Base-by-base conservation (phyloP, 1,140 invertebrate species). In the Lepidostoma basale region DNA sequence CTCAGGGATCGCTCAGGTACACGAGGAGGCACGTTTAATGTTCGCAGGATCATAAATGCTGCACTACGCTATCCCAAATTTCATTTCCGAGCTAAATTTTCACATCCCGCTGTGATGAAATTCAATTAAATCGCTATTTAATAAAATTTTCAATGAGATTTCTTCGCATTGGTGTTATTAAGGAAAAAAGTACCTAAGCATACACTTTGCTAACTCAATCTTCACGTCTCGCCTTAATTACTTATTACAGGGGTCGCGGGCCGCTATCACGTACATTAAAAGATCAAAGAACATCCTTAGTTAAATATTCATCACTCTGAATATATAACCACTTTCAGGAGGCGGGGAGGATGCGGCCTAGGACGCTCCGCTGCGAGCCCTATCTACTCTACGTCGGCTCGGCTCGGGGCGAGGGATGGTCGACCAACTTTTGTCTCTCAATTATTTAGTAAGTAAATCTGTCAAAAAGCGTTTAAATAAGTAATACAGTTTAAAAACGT, bases 231-330 rank as follows among this genome's bases (percentile, higher is more conserved):
- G 59, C 36, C 42, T 36, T 72, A 72, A 72, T 72, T 72, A 68
- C 33, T 52, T 67, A 68, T 72, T 72, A 72, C 63, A 63, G 49
- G 56, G 68, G 62, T 70, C 63, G 49, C 60, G 54, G 68, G 68
- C 66, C 63, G 60, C 68, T 63, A 69, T 69, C 62, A 49, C 52
- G 68, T 69, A 65, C 62, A 65, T 65, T 65, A 70, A 67, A 59
- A 67, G 65, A 67, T 67, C 65, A 67, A 67, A 60, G 56, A 62
- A 60, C 56, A 60, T 67, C 65, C 52, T 49, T 45, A 42, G 56
- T 67, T 49, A 62, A 67, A 67, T 67, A 67, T 67, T 67, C 56
- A 67, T 26, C n/a, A 33, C 42, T 16, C 42, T 56, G 52, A 56
- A 56, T 56, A 56, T 56, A 56, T 56, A 56, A 56, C n/a, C 52